A percentile compares a stretch with the other conserved stretches of the same genome.
Evolutionary conservation across 2,113 vertebrate species (phyloP).

Genomic region (Gambusia affinis): DNA sequence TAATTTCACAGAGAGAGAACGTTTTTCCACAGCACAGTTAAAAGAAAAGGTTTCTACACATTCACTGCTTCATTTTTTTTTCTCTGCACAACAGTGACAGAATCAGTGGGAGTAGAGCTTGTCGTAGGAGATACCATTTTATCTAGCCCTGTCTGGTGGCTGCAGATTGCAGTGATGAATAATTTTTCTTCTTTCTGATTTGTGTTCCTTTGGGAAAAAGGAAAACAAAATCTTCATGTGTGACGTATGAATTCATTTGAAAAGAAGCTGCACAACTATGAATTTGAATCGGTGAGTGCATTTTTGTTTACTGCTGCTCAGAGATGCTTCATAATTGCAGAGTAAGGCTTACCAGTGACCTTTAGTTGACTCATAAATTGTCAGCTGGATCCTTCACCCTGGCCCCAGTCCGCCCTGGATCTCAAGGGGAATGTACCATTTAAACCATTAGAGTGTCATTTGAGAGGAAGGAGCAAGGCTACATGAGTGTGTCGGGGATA

Average conservation of each 20-base stretch:
- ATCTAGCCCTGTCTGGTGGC: slow-evolving; percentile 61
- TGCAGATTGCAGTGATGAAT: slow-evolving; percentile 63
- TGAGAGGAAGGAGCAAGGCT: slow-evolving; percentile 57
- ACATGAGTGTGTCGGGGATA: slow-evolving; percentile 2
- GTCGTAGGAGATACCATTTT: slow-evolving; percentile 63
- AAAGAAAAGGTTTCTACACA: slow-evolving; percentile 44
- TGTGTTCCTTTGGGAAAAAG: slow-evolving; percentile 9
- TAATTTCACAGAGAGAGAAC: slow-evolving; percentile 43
- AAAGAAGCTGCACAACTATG: slow-evolving; percentile 39
- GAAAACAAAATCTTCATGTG: slow-evolving; percentile 31
- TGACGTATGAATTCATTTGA: slow-evolving; percentile 42
- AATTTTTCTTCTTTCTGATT: slow-evolving; percentile 56
- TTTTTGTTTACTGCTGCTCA: slow-evolving; percentile 61
- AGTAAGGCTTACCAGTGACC: slow-evolving; percentile 59
- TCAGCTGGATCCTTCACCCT: slow-evolving; percentile 60
- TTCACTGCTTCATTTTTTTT: slow-evolving; percentile 44
- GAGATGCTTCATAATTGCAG: slow-evolving; percentile 47
- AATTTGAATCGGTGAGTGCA: slow-evolving; percentile 37
- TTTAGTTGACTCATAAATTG: slow-evolving; percentile 67
- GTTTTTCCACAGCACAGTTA: slow-evolving; percentile 42
- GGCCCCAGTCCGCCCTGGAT: slow-evolving; percentile 40
- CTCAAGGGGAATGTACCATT: slow-evolving; percentile 59
- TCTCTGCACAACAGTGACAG: slow-evolving; percentile 44
- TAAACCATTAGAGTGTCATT: slow-evolving; percentile 76
- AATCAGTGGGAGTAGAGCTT: slow-evolving; percentile 44